Evolutionary conservation across 2,888 invertebrate genomes (phyloP), one percentile per base, ranked within the genome.

Genomic region (Abscondita cerata): DNA sequence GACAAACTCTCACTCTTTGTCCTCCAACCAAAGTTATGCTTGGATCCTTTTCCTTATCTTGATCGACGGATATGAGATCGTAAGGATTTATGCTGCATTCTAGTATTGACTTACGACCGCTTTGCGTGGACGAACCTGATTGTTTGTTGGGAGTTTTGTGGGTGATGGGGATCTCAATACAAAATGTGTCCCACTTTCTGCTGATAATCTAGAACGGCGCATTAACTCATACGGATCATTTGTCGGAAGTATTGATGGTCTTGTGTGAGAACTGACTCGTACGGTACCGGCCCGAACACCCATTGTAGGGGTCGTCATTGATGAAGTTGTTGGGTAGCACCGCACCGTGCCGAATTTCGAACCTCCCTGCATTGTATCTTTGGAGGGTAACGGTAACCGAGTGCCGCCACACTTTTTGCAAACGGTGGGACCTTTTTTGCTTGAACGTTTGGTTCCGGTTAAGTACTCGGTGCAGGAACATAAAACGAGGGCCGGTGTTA

Each of bases 71-170:
- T 71, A 93, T 87, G 75, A 93, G 83, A 68, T 92, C 90, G 76
- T 93, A 93, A 1, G 93, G 92, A 79, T 93, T 93, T 38, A 93
- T 90, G 77, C 91, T 88, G 81, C 93, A 93, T 71, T 92, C 90
- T 40, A 93, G 81, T 67, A 93, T 93, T 13, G 93, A 93, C 68
- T 86, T 88, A 44, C 89, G 78, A 11, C 81, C 77, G 53, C 18
- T 19, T 6, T 46, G 52, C 20, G 57, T 11, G 9, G 46, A 38
- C 12, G 41, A 47, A 20, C 15, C 40, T 16, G 41, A 34, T 36
- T 36, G 36, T 38, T 40, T 18, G 51, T 8, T 47, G 62, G 72
- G 1, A 12, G n/a, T 40, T 48, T 36, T 25, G 11, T 48, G 0
- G 79, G 78, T 2, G 83, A 81, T 82, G 76, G 82, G 70, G 77